phyloP scores from a whole-genome alignment of 2,888 invertebrate species.

The Rosalia funebris region DNA sequence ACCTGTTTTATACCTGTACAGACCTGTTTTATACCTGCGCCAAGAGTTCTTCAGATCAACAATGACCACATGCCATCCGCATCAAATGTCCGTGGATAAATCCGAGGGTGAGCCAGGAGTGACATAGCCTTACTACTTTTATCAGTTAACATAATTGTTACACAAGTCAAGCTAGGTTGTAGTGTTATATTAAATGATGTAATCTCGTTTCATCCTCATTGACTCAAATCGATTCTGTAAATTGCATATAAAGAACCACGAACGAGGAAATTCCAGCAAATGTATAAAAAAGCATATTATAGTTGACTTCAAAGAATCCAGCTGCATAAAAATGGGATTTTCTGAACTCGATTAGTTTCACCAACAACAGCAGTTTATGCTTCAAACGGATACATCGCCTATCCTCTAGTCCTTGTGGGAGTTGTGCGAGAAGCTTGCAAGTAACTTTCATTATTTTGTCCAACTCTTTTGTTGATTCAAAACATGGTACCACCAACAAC shows the following conservation, averaged over 20 bases:
- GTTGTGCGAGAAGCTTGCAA: conserved; percentile 15
- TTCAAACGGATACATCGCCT: conserved; percentile 1
- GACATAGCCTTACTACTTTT: no score
- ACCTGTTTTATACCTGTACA: no score
- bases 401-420: conserved; percentile 13
- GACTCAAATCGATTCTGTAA: no score
- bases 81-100: no score
- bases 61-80: no score
- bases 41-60: no score
- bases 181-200: no score
- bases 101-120: no score
- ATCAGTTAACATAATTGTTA: no score
- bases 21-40: no score
- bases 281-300: conserved; percentile 29
- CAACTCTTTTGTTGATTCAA: conserved; percentile 10
- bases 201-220: no score
- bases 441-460: conserved; percentile 14
- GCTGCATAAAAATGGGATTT: conserved; percentile 36
- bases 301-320: conserved; percentile 37
- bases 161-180: no score
- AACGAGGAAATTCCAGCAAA: conserved; percentile 30
- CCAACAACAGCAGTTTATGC: conserved; percentile 21
- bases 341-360: conserved; percentile 23
- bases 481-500: conserved; percentile 6
- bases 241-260: conserved; percentile 29